These are phyloP conservation scores for Takifugu ocellatus DNA, from an alignment of 2,797 vertebrate species.

Conservation along the genomic window DNA sequence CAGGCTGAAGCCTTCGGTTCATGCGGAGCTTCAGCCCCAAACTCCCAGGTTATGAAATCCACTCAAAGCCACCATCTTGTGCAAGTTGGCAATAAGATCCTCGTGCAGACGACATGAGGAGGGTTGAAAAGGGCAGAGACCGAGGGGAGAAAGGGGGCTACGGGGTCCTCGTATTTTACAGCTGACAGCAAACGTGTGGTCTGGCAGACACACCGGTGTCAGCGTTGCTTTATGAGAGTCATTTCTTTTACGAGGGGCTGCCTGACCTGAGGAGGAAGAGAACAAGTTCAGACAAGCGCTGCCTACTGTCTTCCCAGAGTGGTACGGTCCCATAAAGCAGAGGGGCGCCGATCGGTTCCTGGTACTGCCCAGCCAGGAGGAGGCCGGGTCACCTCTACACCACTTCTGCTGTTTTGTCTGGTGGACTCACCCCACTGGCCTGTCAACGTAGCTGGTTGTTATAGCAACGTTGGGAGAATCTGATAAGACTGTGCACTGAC, in stretches of 20 bases:
- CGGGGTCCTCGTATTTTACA: slow-evolving; percentile 51
- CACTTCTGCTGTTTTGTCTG: no score
- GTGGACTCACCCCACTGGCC: no score
- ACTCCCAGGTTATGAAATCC: not conserved
- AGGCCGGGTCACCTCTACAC: no score
- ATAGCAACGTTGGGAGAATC: no score
- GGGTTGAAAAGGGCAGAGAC: slow-evolving; percentile 32
- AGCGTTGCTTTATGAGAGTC: slow-evolving; percentile 53
- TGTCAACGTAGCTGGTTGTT: no score
- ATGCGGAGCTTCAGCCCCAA: not conserved
- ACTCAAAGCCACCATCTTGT: not conserved
- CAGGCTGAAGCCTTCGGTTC: not conserved
- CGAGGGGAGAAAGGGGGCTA: slow-evolving; percentile 35
- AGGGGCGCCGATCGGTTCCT: slow-evolving; percentile 1
- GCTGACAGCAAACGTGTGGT: slow-evolving; percentile 53
- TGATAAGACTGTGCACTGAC: no score
- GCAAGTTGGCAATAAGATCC: slow-evolving; percentile 1
- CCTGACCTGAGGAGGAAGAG: slow-evolving; percentile 15
- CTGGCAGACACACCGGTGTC: slow-evolving; percentile 38
- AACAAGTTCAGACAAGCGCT: slow-evolving; percentile 35
- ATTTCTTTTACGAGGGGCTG: slow-evolving; percentile 47
- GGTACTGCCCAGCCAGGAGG: not conserved
- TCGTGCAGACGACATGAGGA: slow-evolving; percentile 11
- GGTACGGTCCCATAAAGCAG: slow-evolving; percentile 12
- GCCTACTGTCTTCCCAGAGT: slow-evolving; percentile 9